Base-by-base conservation (phyloP, 2,113 vertebrate genomes). In the Dunckerocampus dactyliophorus region DNA sequence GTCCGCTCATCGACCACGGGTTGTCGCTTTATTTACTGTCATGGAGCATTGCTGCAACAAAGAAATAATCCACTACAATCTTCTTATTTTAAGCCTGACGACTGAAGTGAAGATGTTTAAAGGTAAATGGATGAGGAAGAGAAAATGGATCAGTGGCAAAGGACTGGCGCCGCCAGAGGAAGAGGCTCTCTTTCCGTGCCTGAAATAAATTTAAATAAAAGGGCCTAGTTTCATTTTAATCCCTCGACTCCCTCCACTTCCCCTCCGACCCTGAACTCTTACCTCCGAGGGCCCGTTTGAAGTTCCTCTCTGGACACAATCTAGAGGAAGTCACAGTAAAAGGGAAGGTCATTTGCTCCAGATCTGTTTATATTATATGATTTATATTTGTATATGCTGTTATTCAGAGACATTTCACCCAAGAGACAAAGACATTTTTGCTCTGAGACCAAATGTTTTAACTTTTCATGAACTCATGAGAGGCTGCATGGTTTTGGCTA, bases 121-220 rank as follows among this genome's bases (percentile, higher is more conserved):
- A 28, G 24, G 47, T 22, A 59, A 28, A 24, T 15, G 24, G 76
- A 93, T 87, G 87, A 92, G 93, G 87, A 84, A 80, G 80, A 74
- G 86, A 79, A 87, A 82, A 85, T 83, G 74, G 82, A 89, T 84
- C 72, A 72, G 74, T 59, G 69, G 71, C 72, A 72, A 73, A 60
- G 68, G 71, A 34, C 79, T 81, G 84, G 72, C 85, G 76, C 88
- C 86, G 83, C 68, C 76, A 76, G 74, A 86, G 85, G 82, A 87
- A 84, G 82, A 82, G 79, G 77, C 77, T 83, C 65, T 83, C 68
- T 86, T 87, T 84, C 85, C 69, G 66, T 71, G 75, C 81, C 77
- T 81, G 74, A 82, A 86, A 89, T 86, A 86, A 85, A 56, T 42
- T 55, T 16, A 8, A 39, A 51, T 20, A 19, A 37, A 16, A 55